These are phyloP conservation scores for Turnix velox DNA, from an alignment of 2,113 vertebrate genomes.

Conservation along the genomic window DNA sequence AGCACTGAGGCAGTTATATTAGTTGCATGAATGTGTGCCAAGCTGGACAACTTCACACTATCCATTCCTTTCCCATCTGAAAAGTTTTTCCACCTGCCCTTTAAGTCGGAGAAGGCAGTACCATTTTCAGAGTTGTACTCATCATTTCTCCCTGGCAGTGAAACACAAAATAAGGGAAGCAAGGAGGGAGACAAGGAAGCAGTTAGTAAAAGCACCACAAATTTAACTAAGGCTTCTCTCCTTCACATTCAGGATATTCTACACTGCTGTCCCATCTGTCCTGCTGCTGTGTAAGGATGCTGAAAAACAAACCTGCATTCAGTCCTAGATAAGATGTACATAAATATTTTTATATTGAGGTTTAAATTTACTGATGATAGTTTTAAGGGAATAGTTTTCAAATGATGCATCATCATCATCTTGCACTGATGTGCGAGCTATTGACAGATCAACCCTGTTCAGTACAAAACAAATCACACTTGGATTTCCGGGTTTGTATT, in stretches of 20 bases:
- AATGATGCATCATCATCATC: background rate
- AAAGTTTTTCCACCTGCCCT: background rate
- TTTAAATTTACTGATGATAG: background rate
- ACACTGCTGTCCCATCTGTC: background rate
- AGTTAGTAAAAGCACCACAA: background rate
- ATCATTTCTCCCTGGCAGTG: background rate
- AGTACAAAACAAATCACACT: background rate
- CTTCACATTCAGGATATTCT: background rate
- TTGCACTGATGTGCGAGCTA: background rate
- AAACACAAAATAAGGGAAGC: background rate
- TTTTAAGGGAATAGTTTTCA: background rate
- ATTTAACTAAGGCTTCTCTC: background rate
- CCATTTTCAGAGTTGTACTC: background rate
- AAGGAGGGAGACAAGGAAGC: background rate
- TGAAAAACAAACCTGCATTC: background rate
- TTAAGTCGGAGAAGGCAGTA: background rate
- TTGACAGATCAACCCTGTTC: background rate
- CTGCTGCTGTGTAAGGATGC: background rate
- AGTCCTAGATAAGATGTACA: background rate
- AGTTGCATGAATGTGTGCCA: background rate
- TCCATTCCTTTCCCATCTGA: background rate
- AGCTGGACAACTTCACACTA: background rate
- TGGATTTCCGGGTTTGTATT: background rate
- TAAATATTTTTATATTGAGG: background rate
- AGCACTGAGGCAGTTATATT: background rate